phyloP scores from a whole-genome alignment of 2,888 invertebrate genomes.

The Aricia artaxerxes region DNA sequence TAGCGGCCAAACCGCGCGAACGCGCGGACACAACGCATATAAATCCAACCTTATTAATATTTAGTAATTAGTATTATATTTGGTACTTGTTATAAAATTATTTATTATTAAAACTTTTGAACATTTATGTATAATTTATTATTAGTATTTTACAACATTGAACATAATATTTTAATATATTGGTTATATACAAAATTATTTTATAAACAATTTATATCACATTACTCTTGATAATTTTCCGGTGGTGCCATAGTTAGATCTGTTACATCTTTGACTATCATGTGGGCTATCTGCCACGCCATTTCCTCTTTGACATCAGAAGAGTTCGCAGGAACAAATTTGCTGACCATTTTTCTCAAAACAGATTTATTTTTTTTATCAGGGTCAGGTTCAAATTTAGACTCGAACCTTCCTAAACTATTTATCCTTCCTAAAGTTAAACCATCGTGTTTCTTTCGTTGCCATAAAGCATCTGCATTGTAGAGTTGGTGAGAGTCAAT shows the following conservation, averaged over 20 bases:
- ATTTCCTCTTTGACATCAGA: conserved; percentile 96
- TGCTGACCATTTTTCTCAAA: conserved; percentile 84
- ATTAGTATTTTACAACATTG: conserved; percentile 39
- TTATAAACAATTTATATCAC: conserved; percentile 49
- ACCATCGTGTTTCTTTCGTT: conserved; percentile 85
- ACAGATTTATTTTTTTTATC: conserved; percentile 76
- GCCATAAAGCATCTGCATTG: conserved; percentile 94
- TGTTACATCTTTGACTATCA: conserved; percentile 97
- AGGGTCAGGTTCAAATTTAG: conserved; percentile 91
- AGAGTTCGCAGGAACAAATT: conserved; percentile 90
- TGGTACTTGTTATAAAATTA: neutral
- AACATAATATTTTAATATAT: conserved; percentile 40
- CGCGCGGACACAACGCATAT: too few relatives aligned
- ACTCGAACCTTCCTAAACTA: conserved; percentile 93
- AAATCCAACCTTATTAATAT: too few relatives aligned
- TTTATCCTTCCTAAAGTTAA: conserved; percentile 93
- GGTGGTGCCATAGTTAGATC: conserved; percentile 87
- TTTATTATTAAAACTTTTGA: neutral
- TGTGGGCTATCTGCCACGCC: conserved; percentile 98
- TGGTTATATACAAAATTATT: conserved; percentile 60
- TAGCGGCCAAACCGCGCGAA: too few relatives aligned
- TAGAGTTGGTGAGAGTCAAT: conserved; percentile 91
- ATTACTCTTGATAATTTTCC: conserved; percentile 62
- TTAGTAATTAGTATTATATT: neutral
- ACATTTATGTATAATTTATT: conserved; percentile 49